Base-by-base conservation (phyloP, 1,140 invertebrate species). In the Ylistrum balloti region DNA sequence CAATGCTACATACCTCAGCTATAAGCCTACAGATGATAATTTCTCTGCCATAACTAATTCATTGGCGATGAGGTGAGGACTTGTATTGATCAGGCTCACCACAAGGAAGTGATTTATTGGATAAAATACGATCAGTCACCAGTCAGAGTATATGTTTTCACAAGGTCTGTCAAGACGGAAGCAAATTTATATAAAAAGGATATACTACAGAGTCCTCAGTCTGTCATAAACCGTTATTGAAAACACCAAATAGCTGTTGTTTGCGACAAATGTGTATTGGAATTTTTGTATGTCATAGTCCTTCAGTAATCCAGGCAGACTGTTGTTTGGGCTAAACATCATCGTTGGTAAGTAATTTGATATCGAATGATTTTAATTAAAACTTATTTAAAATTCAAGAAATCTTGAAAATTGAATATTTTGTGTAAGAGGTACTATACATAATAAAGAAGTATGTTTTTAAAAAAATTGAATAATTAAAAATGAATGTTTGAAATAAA, bases 121-220 rank as follows among this genome's bases (percentile, higher is more conserved):
- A 74, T 74, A 1, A 74, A 74, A 74, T 74, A 5, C n/a, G 56
- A 74, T 28, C 13, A 11, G 22, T 74, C 56, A 74, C 56, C 22
- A 74, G 5, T 74, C n/a, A n/a, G 35, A n/a, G 56, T 74, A 74
- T 74, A 74, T 74, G 41, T 45, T 45, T 45, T 74, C 56, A 74
- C 56, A n/a, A 17, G 17, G 56, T 45, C 41, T 9, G 41, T 45
- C 41, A 17, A 17, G 56, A 74, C 28, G 5, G 56, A 28, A 74
- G 56, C 5, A n/a, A 0, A n/a, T n/a, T 28, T 9, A 45, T 45
- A 45, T 45, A 45, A 38, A 38, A 45, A 45, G 41, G 41, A 45
- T 45, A 45, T 13, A 45, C 9, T n/a, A 74, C 45, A 56, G 45
- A 56, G 22, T 22, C 20, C 9, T 22, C 5, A 74, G 22, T 1